Base-by-base conservation (phyloP, 2,113 vertebrate genomes). In the Oncorhynchus tshawytscha region DNA sequence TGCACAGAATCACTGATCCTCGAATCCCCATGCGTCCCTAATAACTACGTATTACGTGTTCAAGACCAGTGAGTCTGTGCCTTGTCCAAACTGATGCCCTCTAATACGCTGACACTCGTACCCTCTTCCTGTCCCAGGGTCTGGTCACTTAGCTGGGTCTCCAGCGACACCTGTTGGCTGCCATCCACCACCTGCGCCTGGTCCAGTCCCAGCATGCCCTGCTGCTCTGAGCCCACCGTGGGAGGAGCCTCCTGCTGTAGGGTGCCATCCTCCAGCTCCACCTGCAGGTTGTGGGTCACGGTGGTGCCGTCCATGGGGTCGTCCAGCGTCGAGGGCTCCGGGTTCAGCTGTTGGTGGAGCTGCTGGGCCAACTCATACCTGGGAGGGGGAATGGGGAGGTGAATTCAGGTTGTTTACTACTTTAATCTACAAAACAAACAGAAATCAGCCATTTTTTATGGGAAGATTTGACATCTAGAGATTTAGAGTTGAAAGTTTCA, bases 321-420 rank as follows among this genome's bases (percentile, higher is more conserved):
- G 0, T 95, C 96, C 78, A 94, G 39, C 0, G 95, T 93, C 16
- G 51, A 54, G 51, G 51, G 51, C 51, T 54, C 51, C 4, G 51
- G 12, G 51, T 54, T 54, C 78, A 95, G 95, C 71, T 97, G 95
- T 78, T 97, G 97, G 22, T 97, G 96, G 22, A 98, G 94, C 88
- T 99, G 98, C 82, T 98, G 97, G 25, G 96, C 97, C 71, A 99
- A 92, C 87, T 99, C 98, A 0, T 98, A 99, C 75, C 98, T 99
- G 78, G 54, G 3, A 24, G 8, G 16, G 24, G 76, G 64, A 51
- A 27, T 60, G 9, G 29, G 39, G n/a, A 73, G 3, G 39, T 71
- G 51, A 11, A 13, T n/a, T 12, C n/a, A 11, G 48, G 70, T 45
- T 45, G 39, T 45, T 45, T 11, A 45, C 39, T 45, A 11, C 39